These are phyloP conservation scores for Uloborus diversus DNA, from an alignment of 1,140 invertebrate genomes.

Conservation along the genomic window DNA sequence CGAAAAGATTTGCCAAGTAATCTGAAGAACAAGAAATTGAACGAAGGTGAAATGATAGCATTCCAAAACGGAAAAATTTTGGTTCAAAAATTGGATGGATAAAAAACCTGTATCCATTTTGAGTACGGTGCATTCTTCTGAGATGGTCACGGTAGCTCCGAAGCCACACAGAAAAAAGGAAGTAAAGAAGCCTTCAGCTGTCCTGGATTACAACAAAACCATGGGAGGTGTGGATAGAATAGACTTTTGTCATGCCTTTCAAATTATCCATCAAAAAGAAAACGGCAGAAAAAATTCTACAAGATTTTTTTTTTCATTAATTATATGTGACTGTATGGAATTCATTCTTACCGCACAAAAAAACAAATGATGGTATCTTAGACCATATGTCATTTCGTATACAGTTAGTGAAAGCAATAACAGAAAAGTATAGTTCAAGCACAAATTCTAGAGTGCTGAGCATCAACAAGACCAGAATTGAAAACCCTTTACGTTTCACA, in stretches of 20 bases:
- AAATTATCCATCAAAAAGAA: neutral
- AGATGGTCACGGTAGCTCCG: neutral
- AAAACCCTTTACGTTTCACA: neutral
- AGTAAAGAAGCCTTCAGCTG: neutral
- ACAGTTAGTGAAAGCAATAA: too few species aligned
- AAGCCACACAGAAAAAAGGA: neutral
- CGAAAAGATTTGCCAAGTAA: neutral
- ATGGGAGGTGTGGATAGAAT: neutral
- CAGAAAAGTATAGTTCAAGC: neutral
- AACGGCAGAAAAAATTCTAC: neutral
- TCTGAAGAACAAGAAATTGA: neutral
- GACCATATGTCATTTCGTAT: conserved; percentile 16
- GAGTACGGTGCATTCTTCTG: neutral
- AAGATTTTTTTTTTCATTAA: neutral
- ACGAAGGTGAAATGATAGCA: conserved; percentile 1
- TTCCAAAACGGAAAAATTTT: conserved; percentile 15
- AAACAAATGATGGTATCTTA: neutral
- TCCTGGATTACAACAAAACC: neutral
- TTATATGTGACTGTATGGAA: conserved; percentile 1
- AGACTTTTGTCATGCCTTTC: neutral
- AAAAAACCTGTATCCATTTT: neutral
- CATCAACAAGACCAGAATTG: neutral
- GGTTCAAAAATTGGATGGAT: neutral
- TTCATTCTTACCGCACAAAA: conserved; percentile 20
- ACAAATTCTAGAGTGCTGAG: neutral